These are phyloP conservation scores for Neuroscelio doddi DNA, from an alignment of 2,888 invertebrate species.

Conservation along the genomic window DNA sequence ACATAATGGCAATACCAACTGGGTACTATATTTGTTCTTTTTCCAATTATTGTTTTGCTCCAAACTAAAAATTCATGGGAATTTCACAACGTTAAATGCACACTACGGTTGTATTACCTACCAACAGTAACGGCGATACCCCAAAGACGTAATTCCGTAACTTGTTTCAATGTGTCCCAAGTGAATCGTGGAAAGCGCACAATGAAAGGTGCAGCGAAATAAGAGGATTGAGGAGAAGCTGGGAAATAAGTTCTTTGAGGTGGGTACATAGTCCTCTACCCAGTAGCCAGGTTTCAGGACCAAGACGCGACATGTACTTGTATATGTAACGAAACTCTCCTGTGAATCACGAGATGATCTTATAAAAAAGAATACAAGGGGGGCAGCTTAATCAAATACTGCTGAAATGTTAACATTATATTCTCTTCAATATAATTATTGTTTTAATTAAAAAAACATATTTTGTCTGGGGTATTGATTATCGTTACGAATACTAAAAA, in stretches of 20 bases:
- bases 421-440: too few species aligned
- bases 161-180: conserved; percentile 40
- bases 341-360: conserved; percentile 21
- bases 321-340: conserved; percentile 23
- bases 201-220: conserved; percentile 31
- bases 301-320: conserved; percentile 26
- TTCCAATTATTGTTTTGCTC: conserved; percentile 24
- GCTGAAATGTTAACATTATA: too few species aligned
- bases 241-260: conserved; percentile 36
- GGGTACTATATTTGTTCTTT: conserved; percentile 17
- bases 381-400: conserved; percentile 17
- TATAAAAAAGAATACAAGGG: conserved; percentile 4
- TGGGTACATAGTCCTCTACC: conserved; percentile 13
- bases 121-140: conserved; percentile 24
- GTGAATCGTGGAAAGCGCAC: conserved; percentile 33
- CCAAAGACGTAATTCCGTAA: conserved; percentile 40
- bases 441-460: too few species aligned
- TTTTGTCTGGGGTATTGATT: too few species aligned
- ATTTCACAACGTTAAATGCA: conserved; percentile 27
- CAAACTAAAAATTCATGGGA: conserved; percentile 29
- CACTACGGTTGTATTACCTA: conserved; percentile 20
- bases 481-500: too few species aligned
- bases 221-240: conserved; percentile 23
- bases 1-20: conserved; percentile 20
- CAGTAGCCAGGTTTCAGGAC: too few species aligned